phyloP scores from a whole-genome alignment of 1,140 invertebrate species.

The Colletes gigas region DNA sequence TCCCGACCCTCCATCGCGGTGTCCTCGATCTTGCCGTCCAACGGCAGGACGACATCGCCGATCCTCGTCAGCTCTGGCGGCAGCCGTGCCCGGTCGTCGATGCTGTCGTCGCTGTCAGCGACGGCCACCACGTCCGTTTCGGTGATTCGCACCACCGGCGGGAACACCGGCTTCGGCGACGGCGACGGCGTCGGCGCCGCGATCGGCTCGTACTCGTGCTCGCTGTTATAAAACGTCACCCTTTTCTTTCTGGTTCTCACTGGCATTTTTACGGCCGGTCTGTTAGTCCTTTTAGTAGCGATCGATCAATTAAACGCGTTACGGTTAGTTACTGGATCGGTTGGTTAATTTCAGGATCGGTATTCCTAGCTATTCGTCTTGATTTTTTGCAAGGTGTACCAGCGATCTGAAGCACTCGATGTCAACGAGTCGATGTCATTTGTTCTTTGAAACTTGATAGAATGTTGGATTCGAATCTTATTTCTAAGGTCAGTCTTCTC shows the following conservation, averaged over 20 bases:
- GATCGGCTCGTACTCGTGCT: conserved; percentile 94
- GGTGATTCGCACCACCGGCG: conserved; percentile 78
- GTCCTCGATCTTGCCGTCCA: conserved; percentile 78
- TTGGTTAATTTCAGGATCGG: too few relatives aligned
- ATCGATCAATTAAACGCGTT: neutral
- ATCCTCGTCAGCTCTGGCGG: conserved; percentile 73
- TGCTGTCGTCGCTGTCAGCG: conserved; percentile 80
- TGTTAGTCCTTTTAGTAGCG: neutral
- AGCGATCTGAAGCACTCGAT: too few relatives aligned
- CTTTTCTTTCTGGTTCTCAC: conserved; percentile 33
- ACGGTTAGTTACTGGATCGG: too few relatives aligned
- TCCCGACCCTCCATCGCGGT: conserved; percentile 77
- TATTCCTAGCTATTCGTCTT: too few relatives aligned
- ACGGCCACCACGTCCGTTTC: conserved; percentile 78
- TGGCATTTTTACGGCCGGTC: neutral
- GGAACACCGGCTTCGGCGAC: conserved; percentile 76
- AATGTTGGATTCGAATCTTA: too few relatives aligned
- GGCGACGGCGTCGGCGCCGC: conserved; percentile 67
- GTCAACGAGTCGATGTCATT: too few relatives aligned
- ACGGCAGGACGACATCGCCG: conserved; percentile 76
- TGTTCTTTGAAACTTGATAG: too few relatives aligned
- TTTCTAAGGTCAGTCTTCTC: too few relatives aligned
- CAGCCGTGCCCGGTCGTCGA: conserved; percentile 73
- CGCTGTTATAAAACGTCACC: conserved; percentile 81
- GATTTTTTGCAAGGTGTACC: too few relatives aligned